These are phyloP conservation scores for Pyrrhosoma nymphula DNA, from an alignment of 2,888 invertebrate species.

Conservation along the genomic window DNA sequence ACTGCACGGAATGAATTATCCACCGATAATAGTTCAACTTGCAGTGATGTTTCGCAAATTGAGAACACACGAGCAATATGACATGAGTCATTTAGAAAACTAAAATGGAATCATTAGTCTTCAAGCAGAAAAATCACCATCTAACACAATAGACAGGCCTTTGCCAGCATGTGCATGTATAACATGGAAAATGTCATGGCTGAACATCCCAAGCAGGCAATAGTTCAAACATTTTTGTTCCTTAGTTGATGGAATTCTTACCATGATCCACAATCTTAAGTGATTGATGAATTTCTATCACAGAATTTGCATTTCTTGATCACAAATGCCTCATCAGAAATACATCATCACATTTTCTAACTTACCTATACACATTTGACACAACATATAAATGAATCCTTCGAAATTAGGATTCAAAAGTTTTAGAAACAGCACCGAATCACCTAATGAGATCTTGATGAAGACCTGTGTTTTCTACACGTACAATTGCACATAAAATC, in stretches of 20 bases:
- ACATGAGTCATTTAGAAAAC: background rate
- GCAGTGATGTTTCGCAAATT: background rate
- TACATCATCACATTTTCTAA: background rate
- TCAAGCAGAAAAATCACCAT: background rate
- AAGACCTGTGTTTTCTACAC: background rate
- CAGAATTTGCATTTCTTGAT: slow-evolving; percentile 19
- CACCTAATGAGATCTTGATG: background rate
- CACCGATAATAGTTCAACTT: background rate
- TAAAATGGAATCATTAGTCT: background rate
- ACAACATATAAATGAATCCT: background rate
- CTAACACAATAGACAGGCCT: background rate
- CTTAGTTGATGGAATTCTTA: background rate
- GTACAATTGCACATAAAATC: background rate
- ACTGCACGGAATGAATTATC: background rate
- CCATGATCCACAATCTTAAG: background rate
- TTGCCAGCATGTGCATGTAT: background rate
- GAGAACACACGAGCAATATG: background rate
- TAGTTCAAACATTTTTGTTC: background rate
- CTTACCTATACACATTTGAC: background rate
- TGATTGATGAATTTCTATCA: slow-evolving; percentile 7
- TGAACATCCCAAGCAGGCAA: background rate
- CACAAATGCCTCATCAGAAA: slow-evolving; percentile 14
- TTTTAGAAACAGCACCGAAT: background rate
- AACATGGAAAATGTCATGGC: background rate
- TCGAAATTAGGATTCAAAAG: background rate